Base-by-base conservation (phyloP, 1,140 invertebrate species). In the Drosophila littoralis region DNA sequence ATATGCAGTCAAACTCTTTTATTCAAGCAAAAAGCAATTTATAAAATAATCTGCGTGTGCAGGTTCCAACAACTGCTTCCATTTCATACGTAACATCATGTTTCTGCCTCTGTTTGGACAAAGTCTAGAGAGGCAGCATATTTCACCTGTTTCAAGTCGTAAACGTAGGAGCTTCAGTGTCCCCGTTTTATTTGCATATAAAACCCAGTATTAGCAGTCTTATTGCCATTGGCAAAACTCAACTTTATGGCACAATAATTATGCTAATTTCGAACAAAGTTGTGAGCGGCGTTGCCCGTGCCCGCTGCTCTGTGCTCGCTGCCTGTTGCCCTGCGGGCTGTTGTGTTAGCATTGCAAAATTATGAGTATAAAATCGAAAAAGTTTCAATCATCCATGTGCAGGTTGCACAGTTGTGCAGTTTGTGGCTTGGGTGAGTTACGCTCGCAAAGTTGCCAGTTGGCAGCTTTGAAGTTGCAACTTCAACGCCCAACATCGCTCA, bases 321-420 rank as follows among this genome's bases (percentile, higher is more conserved):
- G 63, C 15, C 28, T 50, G 42, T n/a, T 70, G 51, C 52, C 66
- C 67, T 70, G 51, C 28, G 64, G 70, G 40, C 51, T 70, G 60
- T 71, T 71, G 61, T 75, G 73, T 71, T 71, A 75, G 67, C 68
- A 75, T 71, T 75, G 73, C 73, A 76, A 76, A 79, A 79, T 79
- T 88, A 88, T 88, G 84, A 88, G 83, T 76, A 75, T 69, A 84
- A 88, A 88, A 88, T 88, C 83, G 84, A 88, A 88, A 89, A 88
- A 88, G 83, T 88, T 88, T 88, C 83, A 88, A 89, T 88, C 84
- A 80, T 71, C 45, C 73, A 68, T 55, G 54, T 76, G 64, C 69
- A 60, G 69, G 75, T 54, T 66, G 79, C 50, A 46, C 69, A 52
- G 58, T 52, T 63, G 42, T 70, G 51, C 77, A 82, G 81, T 50